Evolutionary conservation across 2,888 invertebrate species (phyloP).

Genomic region (Athetis lepigone): DNA sequence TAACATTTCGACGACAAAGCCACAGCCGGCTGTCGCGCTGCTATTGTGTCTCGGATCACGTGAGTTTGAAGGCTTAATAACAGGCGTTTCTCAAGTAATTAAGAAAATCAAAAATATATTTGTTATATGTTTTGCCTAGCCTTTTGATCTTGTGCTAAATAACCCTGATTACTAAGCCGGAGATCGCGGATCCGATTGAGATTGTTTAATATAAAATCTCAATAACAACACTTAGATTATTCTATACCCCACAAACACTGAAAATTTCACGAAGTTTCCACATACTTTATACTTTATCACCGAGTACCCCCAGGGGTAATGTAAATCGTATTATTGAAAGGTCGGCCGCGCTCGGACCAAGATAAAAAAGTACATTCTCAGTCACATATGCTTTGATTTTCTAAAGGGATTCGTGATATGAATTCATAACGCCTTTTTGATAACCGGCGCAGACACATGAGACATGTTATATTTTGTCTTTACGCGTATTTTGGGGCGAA

Average conservation of each 20-base stretch:
- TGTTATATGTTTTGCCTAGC: too few species aligned
- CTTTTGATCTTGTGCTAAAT: too few species aligned
- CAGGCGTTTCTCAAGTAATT: too few species aligned
- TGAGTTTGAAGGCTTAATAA: too few species aligned
- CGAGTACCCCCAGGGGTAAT: slow-evolving; percentile 16
- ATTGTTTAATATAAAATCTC: too few species aligned
- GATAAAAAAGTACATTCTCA: slow-evolving; percentile 42
- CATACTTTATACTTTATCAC: slow-evolving; percentile 21
- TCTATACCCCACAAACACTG: background rate
- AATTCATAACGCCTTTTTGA: slow-evolving; percentile 49
- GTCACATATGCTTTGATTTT: slow-evolving; percentile 53
- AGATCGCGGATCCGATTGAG: too few species aligned
- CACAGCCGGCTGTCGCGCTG: too few species aligned
- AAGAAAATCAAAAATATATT: too few species aligned
- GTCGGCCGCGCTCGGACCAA: slow-evolving; percentile 18
- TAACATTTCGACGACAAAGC: too few species aligned
- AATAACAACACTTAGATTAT: too few species aligned
- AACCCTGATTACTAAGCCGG: too few species aligned
- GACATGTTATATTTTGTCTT: slow-evolving; percentile 35
- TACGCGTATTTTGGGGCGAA: slow-evolving; percentile 1
- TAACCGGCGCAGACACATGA: slow-evolving; percentile 14
- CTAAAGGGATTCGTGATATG: slow-evolving; percentile 44
- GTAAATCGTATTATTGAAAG: slow-evolving; percentile 51
- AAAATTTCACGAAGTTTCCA: slow-evolving; percentile 18
- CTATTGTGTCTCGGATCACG: too few species aligned